Evolutionary conservation across 2,113 vertebrate genomes (phyloP).

Genomic region (Acanthochromis polyacanthus): DNA sequence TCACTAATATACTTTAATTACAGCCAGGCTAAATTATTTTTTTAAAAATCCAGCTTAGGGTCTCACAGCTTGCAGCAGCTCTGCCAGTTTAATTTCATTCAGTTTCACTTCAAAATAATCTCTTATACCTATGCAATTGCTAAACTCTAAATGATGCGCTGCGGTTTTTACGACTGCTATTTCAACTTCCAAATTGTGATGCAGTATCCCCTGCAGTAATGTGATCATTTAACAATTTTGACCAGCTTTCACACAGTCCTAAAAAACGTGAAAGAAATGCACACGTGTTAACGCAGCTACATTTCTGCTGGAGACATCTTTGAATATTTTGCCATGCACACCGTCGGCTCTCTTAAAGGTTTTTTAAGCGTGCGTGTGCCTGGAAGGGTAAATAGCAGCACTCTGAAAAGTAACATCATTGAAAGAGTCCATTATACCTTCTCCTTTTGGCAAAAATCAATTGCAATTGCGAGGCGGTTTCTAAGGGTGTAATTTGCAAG

Average conservation of each 20-base stretch:
- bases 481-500: conserved; percentile 66
- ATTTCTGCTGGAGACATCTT: conserved; percentile 27
- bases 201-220: neutral
- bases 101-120: conserved; percentile 11
- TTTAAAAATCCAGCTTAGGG: conserved; percentile 33
- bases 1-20: conserved; percentile 67
- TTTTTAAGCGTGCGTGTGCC: conserved; percentile 38
- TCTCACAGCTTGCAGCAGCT: conserved; percentile 28
- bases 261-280: neutral
- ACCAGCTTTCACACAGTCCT: conserved; percentile 10
- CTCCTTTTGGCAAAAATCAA: conserved; percentile 69
- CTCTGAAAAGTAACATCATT: conserved; percentile 35
- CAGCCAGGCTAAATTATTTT: conserved; percentile 58
- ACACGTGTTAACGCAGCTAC: neutral
- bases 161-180: neutral
- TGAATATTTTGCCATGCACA: conserved; percentile 32
- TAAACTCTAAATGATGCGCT: conserved; percentile 16
- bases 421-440: conserved; percentile 60
- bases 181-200: conserved; percentile 20
- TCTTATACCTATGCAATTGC: conserved; percentile 3
- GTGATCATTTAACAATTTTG: neutral
- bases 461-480: conserved; percentile 54
- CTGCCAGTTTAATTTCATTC: conserved; percentile 24
- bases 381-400: conserved; percentile 36
- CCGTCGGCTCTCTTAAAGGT: conserved; percentile 16